phyloP scores from a whole-genome alignment of 2,113 vertebrate genomes.

The Petaurus breviceps region DNA sequence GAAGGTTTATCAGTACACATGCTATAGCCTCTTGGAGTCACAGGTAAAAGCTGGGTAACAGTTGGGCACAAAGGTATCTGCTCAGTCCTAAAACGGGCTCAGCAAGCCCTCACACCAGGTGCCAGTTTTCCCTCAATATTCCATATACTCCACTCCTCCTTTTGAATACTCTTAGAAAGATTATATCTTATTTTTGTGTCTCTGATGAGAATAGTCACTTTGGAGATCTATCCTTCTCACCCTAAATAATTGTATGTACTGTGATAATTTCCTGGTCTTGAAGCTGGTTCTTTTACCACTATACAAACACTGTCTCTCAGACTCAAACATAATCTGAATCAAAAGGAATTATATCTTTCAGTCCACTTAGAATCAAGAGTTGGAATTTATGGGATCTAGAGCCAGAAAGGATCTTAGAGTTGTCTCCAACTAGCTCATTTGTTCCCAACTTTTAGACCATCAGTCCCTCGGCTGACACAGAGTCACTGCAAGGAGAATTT shows the following conservation, averaged over 20 bases:
- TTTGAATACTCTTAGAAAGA: no score
- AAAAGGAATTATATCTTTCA: neutral
- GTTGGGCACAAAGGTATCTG: neutral
- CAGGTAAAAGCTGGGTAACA: neutral
- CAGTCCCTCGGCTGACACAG: neutral
- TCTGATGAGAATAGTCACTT: no score
- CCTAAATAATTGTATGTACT: no score
- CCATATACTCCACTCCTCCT: neutral
- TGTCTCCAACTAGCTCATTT: neutral
- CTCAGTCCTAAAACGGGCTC: neutral
- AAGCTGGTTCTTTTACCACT: neutral
- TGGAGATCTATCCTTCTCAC: neutral
- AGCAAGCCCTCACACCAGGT: no score
- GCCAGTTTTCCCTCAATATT: neutral
- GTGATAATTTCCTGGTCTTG: neutral
- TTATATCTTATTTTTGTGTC: neutral
- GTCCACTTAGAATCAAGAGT: no score
- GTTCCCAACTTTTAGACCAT: neutral
- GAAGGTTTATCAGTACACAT: neutral
- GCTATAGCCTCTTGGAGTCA: neutral
- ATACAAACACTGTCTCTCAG: neutral
- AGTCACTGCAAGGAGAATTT: neutral
- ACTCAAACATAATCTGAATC: neutral
- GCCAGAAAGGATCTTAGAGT: neutral
- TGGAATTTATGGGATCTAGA: neutral